These are phyloP conservation scores for Protaetia brevitarsis DNA, from an alignment of 1,140 invertebrate species.

Conservation along the genomic window DNA sequence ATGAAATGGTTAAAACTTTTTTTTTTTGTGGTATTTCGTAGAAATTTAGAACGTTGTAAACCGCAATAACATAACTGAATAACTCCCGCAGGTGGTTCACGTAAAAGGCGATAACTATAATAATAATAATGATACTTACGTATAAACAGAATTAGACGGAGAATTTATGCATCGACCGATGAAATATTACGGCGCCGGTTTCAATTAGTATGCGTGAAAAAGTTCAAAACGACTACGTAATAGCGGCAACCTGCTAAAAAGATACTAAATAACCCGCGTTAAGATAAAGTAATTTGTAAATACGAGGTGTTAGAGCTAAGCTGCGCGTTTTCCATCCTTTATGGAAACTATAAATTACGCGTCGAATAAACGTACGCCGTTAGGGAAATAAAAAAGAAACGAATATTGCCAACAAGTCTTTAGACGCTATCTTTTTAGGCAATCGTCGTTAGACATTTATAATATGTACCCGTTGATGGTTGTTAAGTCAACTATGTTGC, in stretches of 20 bases:
- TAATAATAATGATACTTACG: background rate
- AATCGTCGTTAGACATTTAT: no score
- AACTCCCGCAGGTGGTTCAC: background rate
- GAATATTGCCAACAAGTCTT: no score
- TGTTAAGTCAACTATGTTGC: no score
- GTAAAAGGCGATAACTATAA: background rate
- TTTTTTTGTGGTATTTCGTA: background rate
- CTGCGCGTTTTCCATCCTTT: no score
- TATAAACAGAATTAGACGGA: background rate
- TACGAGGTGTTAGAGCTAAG: background rate
- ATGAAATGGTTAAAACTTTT: background rate
- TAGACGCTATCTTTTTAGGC: no score
- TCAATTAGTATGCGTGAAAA: constrained; percentile 2
- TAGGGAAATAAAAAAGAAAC: no score
- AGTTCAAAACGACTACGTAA: background rate
- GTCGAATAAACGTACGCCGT: no score
- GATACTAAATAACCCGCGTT: no score
- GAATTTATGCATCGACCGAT: background rate
- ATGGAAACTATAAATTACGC: no score
- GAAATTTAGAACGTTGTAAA: background rate
- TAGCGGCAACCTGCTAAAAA: no score
- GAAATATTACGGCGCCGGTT: constrained; percentile 3
- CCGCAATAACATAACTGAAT: background rate
- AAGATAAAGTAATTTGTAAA: background rate
- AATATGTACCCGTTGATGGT: no score